Percentiles rank a stretch among this genome's conserved stretches.
These are phyloP conservation scores for Saturnia pavonia DNA, from an alignment of 2,888 invertebrate species.

Conservation along the genomic window DNA sequence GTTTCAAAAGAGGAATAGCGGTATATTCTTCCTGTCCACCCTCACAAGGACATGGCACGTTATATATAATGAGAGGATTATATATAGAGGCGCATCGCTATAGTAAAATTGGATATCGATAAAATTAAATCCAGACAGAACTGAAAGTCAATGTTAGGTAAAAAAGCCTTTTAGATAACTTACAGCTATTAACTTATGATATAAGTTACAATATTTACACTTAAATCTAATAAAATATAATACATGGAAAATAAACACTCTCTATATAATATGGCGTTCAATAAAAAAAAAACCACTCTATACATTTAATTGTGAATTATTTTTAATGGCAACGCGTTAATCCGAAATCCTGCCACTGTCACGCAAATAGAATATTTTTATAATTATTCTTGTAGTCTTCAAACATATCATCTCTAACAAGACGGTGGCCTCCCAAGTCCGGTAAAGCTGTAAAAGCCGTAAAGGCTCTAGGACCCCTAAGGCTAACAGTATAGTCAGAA, in stretches of 20 bases:
- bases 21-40: neutral
- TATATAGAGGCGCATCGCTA: neutral
- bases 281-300: neutral
- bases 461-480: no score
- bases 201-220: conserved; percentile 7
- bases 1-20: neutral
- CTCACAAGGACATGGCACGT: neutral
- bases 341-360: no score
- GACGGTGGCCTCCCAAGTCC: no score
- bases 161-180: neutral
- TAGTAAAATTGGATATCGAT: neutral
- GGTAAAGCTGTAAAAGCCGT: no score
- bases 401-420: no score
- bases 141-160: neutral
- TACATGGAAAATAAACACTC: conserved; percentile 9
- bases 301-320: no score
- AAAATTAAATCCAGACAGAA: neutral
- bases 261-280: conserved; percentile 6
- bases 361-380: no score
- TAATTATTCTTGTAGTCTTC: no score
- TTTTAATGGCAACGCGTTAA: no score
- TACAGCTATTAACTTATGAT: neutral
- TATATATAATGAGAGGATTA: neutral
- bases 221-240: neutral
- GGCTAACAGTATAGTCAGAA: no score